Base-by-base conservation (phyloP, 2,888 invertebrate genomes). In the Coleophora flavipennella region DNA sequence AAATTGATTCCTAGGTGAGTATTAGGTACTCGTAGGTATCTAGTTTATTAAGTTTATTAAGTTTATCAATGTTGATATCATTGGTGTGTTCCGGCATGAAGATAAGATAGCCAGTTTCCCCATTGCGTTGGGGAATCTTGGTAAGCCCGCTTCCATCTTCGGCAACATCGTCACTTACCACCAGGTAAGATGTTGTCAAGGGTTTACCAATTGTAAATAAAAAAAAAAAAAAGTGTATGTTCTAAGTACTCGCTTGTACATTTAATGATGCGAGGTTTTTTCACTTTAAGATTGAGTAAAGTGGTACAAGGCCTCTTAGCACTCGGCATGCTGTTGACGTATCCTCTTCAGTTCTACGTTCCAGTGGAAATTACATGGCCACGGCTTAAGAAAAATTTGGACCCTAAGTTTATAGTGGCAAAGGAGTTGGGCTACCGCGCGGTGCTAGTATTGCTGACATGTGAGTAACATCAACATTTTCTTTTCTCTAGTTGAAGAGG, bases 341-440 rank as follows among this genome's bases (percentile, higher is more conserved):
- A 97, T 75, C 93, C 96, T 0, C 87, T 99, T 13, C 98, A 98
- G 81, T 93, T 99, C 67, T 98, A 97, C 74, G 97, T 99, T 31
- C 96, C 98, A 0, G 88, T 97, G 33, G 91, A 91, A 40, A 93
- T 98, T 43, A 91, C 96, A 55, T 95, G 94, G 93, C 95, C 97
- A 0, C 69, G 78, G 27, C 71, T 93, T 25, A 67, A 74, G 39
- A 68, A 77, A 37, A 73, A 83, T 51, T 81, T 87, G 35, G 89
- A 87, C 6, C 78, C 86, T 46, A 83, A 85, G 35, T 86, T 68
- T 7, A 89, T 89, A 0, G 73, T 89, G 0, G 54, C 86, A 25
- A 86, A 88, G 12, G 95, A 96, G 70, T 87, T 92, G 14, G 57
- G 85, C 4, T 93, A 93, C 60, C 87, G 96, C 41, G 87, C 91